Conservation (phyloP, 2,888 invertebrate genomes). For the Therioaphis trifolii region DNA sequence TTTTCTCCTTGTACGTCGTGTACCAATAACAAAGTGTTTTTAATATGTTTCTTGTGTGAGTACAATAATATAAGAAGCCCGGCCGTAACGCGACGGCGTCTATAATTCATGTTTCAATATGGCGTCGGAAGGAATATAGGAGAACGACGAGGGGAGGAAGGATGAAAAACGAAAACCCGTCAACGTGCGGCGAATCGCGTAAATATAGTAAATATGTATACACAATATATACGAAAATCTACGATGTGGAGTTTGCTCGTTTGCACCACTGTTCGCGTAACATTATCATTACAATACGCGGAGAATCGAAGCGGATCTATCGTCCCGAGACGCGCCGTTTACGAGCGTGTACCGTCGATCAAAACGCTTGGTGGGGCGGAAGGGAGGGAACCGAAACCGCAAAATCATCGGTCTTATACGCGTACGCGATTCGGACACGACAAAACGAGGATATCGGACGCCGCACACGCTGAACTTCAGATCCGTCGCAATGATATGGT, state of each 20-base stretch:
- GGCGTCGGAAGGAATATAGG: too few relatives aligned
- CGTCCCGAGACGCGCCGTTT: too few relatives aligned
- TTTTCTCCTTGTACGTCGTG: too few relatives aligned
- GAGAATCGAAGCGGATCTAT: too few relatives aligned
- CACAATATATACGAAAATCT: background rate
- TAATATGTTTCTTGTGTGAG: too few relatives aligned
- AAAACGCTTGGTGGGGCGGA: too few relatives aligned
- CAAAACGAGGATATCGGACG: background rate
- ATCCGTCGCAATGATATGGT: constrained; percentile 18
- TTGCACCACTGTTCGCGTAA: background rate
- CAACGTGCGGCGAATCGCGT: background rate
- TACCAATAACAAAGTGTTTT: too few relatives aligned
- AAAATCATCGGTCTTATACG: constrained; percentile 9
- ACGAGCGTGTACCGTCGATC: too few relatives aligned
- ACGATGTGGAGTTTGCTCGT: background rate
- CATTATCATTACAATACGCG: too few relatives aligned
- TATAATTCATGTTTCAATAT: background rate
- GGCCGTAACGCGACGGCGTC: background rate
- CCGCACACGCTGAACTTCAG: constrained; percentile 13
- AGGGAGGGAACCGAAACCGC: background rate
- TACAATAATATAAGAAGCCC: too few relatives aligned
- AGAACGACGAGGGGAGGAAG: background rate
- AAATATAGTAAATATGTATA: too few relatives aligned
- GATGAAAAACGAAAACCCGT: background rate
- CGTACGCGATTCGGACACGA: background rate